Conservation (phyloP, 2,888 invertebrate genomes). For the Halocaridina rubra region DNA sequence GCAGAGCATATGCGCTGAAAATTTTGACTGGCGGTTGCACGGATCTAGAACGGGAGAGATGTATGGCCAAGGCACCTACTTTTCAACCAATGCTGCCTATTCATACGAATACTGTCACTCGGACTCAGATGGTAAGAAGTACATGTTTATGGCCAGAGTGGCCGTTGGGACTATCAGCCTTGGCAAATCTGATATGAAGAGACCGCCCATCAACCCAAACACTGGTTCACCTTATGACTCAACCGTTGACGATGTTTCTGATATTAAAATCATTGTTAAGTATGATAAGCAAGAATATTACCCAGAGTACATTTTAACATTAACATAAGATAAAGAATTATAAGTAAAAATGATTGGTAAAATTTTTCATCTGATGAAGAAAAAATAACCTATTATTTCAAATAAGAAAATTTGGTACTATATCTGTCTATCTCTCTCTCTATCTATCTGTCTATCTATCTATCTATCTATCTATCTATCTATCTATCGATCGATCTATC, state of each 20-base stretch:
- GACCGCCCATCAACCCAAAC: slow-evolving; percentile 12
- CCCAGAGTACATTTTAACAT: slow-evolving; percentile 29
- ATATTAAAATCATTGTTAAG: slow-evolving; percentile 13
- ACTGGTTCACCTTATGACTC: background rate
- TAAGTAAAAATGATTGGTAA: no score
- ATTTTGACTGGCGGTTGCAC: slow-evolving; percentile 66
- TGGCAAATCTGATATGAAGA: background rate
- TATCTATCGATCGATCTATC: no score
- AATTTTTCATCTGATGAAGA: no score
- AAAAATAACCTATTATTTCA: no score
- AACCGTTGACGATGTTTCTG: background rate
- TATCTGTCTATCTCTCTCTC: no score
- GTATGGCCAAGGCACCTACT: slow-evolving; percentile 67
- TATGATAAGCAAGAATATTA: slow-evolving; percentile 33
- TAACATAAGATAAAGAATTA: background rate
- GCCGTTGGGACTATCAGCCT: background rate
- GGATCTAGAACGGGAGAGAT: slow-evolving; percentile 64
- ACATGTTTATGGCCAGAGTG: slow-evolving; percentile 18
- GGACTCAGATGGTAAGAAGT: background rate
- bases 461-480: no score
- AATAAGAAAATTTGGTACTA: no score
- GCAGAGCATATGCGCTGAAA: slow-evolving; percentile 65
- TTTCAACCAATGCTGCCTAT: slow-evolving; percentile 63
- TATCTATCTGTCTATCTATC: no score
- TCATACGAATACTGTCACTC: background rate